Evolutionary conservation across 2,113 vertebrate species (phyloP).

Genomic region (Ellobius talpinus): DNA sequence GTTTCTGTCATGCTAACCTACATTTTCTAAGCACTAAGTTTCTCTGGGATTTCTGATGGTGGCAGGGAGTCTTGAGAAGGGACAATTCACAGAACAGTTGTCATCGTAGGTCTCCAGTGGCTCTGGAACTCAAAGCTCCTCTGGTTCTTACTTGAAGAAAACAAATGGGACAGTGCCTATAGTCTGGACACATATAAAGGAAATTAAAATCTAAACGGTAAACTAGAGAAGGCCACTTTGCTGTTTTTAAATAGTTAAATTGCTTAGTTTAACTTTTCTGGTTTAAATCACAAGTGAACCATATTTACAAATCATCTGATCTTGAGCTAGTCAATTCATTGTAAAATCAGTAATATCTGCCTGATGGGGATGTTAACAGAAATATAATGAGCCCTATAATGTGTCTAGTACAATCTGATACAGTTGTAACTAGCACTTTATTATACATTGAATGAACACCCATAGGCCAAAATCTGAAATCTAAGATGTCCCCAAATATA

Average conservation of each 20-base stretch:
- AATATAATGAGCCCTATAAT: neutral
- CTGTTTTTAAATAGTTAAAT: constrained; percentile 27
- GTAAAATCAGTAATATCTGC: neutral
- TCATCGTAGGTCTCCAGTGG: neutral
- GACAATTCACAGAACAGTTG: neutral
- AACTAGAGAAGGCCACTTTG: neutral
- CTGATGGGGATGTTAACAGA: neutral
- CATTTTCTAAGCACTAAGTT: neutral
- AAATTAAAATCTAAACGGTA: constrained; percentile 25
- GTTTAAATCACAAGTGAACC: neutral
- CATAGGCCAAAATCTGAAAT: neutral
- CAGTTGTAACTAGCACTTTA: neutral
- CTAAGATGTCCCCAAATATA: neutral
- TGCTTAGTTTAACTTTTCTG: neutral
- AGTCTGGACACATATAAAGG: neutral
- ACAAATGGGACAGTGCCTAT: neutral
- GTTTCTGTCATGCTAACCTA: neutral
- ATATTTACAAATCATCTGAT: neutral
- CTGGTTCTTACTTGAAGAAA: constrained; percentile 38
- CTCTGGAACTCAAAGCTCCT: neutral
- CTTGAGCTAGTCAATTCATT: neutral
- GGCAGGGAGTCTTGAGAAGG: neutral
- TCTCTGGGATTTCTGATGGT: neutral
- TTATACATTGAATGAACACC: neutral
- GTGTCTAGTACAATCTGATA: neutral